Conservation (phyloP, 2,888 invertebrate species). For the Bellardia pandia region DNA sequence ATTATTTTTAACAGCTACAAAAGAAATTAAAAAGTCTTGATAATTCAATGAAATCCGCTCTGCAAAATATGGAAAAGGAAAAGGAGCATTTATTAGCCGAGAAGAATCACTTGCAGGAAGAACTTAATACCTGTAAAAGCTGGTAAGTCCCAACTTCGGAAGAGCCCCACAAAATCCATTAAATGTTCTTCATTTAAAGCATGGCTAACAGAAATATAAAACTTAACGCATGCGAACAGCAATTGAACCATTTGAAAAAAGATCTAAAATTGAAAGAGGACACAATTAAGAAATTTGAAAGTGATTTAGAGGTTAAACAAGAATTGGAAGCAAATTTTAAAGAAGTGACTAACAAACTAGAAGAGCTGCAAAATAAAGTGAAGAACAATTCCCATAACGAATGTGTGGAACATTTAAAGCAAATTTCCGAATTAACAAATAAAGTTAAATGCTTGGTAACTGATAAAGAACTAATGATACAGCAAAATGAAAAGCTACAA, state of each 20-base stretch:
- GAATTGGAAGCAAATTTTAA: conserved; percentile 66
- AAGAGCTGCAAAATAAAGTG: conserved; percentile 52
- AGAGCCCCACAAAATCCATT: not conserved
- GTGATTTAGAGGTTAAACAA: conserved; percentile 60
- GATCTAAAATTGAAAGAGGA: conserved; percentile 64
- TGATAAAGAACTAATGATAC: conserved; percentile 42
- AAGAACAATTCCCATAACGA: conserved; percentile 17
- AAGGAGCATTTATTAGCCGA: conserved; percentile 56
- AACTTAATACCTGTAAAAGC: conserved; percentile 63
- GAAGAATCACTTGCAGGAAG: conserved; percentile 58
- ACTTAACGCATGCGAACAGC: conserved; percentile 60
- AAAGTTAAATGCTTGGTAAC: conserved; percentile 55
- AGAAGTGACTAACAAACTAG: conserved; percentile 53
- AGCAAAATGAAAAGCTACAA: conserved; percentile 57
- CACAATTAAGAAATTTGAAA: conserved; percentile 65
- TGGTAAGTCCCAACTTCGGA: conserved; percentile 51
- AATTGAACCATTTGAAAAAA: conserved; percentile 66
- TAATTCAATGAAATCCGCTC: not conserved
- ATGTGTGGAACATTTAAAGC: conserved; percentile 40
- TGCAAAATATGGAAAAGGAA: conserved; percentile 66
- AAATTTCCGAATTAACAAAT: conserved; percentile 62
- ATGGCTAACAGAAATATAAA: conserved; percentile 63
- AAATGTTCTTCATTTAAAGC: conserved; percentile 38
- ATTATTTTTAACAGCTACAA: conserved; percentile 47
- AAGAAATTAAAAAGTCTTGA: conserved; percentile 47